Evolutionary conservation across 2,113 vertebrate species (phyloP).

Genomic region (Pundamilia nyererei): DNA sequence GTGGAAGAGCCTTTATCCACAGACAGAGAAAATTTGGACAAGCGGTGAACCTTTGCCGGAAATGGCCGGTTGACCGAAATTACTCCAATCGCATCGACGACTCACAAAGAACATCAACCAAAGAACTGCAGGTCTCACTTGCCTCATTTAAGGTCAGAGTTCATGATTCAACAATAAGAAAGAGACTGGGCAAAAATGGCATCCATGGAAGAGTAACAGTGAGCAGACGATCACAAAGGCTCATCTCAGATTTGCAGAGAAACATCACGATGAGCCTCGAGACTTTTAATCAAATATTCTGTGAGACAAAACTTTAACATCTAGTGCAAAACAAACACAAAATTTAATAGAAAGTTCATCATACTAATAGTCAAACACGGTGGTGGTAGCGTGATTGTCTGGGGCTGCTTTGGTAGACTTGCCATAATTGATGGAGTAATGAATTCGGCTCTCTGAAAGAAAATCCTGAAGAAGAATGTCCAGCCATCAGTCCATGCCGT

Average conservation of each 20-base stretch:
- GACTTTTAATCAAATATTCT: neutral
- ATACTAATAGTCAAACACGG: neutral
- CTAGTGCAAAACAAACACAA: neutral
- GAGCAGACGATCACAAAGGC: neutral
- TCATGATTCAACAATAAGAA: neutral
- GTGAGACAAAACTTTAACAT: neutral
- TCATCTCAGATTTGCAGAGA: neutral
- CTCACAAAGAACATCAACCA: neutral
- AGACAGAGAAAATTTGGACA: neutral
- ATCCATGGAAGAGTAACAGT: neutral
- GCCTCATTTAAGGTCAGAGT: neutral
- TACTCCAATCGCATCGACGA: fast-evolving
- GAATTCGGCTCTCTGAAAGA: neutral
- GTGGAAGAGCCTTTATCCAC: neutral
- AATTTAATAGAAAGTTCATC: neutral
- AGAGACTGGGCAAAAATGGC: neutral
- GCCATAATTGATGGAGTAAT: neutral
- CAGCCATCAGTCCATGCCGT: neutral
- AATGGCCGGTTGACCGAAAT: fast-evolving
- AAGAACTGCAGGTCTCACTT: neutral
- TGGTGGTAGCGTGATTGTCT: neutral
- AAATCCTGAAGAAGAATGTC: neutral
- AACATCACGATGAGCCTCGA: neutral
- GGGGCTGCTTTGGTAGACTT: neutral
- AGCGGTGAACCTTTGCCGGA: neutral